Conservation (phyloP, 2,797 vertebrate genomes). For the Mormyrus proboscirostris region DNA sequence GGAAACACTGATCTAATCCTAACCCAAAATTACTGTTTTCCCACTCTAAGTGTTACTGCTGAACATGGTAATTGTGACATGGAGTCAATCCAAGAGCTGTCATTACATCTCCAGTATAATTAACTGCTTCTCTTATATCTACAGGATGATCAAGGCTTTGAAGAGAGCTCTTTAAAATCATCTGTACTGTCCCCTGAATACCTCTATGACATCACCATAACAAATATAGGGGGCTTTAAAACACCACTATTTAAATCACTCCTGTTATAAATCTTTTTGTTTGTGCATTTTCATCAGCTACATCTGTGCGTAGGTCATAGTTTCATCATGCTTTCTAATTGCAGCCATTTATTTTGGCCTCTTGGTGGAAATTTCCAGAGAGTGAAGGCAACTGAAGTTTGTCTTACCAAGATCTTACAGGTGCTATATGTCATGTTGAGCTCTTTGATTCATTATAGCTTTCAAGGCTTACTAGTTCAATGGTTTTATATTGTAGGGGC, state of each 20-base stretch:
- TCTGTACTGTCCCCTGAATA: background rate
- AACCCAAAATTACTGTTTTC: background rate
- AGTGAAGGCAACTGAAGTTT: background rate
- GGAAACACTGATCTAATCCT: background rate
- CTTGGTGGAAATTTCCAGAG: background rate
- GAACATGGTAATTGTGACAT: slow-evolving; percentile 7
- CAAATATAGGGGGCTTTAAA: background rate
- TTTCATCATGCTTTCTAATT: background rate
- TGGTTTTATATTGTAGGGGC: background rate
- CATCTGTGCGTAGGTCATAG: background rate
- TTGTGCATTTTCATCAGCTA: background rate
- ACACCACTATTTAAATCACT: background rate
- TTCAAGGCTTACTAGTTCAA: background rate
- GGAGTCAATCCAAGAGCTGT: background rate
- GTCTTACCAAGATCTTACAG: background rate
- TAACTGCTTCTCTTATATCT: background rate
- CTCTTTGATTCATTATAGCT: background rate
- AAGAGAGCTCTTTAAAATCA: background rate
- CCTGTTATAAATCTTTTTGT: background rate
- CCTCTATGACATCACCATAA: background rate
- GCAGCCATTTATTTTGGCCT: background rate
- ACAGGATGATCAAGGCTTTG: background rate
- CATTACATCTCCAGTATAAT: slow-evolving; percentile 13
- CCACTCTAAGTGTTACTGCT: background rate
- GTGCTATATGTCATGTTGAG: background rate